Evolutionary conservation across 2,797 vertebrate genomes (phyloP), one percentile per base, ranked within the genome.

Genomic region (Carduelis carduelis): DNA sequence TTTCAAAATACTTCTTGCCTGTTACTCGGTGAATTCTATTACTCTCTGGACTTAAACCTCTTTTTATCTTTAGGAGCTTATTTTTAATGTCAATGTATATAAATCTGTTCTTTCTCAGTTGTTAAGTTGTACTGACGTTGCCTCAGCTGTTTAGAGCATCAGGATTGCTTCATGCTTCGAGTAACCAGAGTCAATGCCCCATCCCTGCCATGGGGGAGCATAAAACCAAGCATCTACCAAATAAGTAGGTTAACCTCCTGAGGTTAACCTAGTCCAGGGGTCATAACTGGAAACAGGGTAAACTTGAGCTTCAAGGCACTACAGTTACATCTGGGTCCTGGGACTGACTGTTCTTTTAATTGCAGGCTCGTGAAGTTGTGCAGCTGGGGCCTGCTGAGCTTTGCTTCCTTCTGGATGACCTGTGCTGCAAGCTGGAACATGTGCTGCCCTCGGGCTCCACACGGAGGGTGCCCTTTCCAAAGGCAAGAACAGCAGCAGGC

Each of bases 331-430:
- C 39, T 78, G 72, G 11, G 23, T 81, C 43, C 50, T 75, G n/a
- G 27, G 12, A 39, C 0, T 91, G 74, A 93, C 55, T 87, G 10
- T 87, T 74, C 53, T 91, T 87, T 65, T 44, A 72, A 60, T 82
- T 76, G 27, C 46, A 99, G 99, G 98, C 98, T 71, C 95, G 93
- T 35, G 98, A 99, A 96, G 97, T 99, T 94, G 98, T 99, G 47
- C 98, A 99, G 77, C 98, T 99, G 90, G 99, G 99, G 55, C 98
- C 99, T 18, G 98, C 98, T 79, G 99, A 99, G 95, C 98, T 99
- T 41, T 97, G 98, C 53, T 99, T 99, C 96, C 98, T 99, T 93
- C 97, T 99, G 97, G 99, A 99, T 87, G 99, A 99, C 89, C 98
- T 99, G 97, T 98, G 98, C 93, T 98, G 98, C 59, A 99, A 99